Evolutionary conservation across 1,140 invertebrate genomes (phyloP).

Genomic region (Planococcus citri): DNA sequence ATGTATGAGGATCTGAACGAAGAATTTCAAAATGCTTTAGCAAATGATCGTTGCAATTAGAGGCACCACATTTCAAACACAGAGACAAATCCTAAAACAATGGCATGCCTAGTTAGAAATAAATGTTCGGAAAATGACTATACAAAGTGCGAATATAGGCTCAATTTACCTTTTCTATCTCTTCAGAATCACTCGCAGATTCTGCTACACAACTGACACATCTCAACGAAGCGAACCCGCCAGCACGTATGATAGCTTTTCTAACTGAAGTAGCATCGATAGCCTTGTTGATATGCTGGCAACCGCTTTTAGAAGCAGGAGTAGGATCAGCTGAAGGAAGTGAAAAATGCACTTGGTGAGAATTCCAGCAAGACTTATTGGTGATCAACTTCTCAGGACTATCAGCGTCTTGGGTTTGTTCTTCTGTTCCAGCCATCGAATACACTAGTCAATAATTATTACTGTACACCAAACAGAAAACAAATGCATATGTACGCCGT

Average conservation of each 20-base stretch:
- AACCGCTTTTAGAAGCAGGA: not conserved
- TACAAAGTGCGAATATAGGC: too few relatives aligned
- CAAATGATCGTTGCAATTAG: conserved; percentile 15
- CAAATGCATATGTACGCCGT: too few relatives aligned
- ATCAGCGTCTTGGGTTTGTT: not conserved
- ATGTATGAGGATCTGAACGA: conserved; percentile 1
- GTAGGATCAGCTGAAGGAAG: not conserved
- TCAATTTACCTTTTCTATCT: not conserved
- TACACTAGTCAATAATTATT: not conserved
- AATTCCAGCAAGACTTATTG: not conserved
- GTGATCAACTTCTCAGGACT: not conserved
- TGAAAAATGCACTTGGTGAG: not conserved
- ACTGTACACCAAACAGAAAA: too few relatives aligned
- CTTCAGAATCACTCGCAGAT: not conserved
- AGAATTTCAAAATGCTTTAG: not conserved
- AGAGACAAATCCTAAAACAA: conserved; percentile 17
- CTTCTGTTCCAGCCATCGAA: conserved; percentile 11
- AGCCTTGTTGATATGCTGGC: conserved; percentile 22
- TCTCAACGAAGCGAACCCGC: conserved; percentile 1
- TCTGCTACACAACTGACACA: conserved; percentile 11
- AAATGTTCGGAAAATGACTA: too few relatives aligned
- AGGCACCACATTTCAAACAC: conserved; percentile 20
- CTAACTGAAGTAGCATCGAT: conserved; percentile 9
- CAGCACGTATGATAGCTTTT: conserved; percentile 16
- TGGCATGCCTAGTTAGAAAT: too few relatives aligned